Evolutionary conservation across 2,888 invertebrate species (phyloP).

Genomic region (Taenaris catops): DNA sequence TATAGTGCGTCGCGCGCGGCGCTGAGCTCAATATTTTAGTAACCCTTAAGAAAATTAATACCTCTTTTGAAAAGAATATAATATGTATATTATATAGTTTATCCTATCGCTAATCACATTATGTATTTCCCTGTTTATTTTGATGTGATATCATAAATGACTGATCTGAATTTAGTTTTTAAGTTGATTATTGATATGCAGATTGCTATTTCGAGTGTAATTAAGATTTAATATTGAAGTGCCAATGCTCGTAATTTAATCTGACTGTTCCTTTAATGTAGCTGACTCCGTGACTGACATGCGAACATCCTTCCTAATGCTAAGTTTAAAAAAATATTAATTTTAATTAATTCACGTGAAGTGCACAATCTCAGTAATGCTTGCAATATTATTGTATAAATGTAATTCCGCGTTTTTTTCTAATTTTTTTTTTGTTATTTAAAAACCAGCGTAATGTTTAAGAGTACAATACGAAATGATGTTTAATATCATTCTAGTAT

Average conservation of each 20-base stretch:
- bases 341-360: slow-evolving; percentile 58
- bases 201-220: slow-evolving; percentile 78
- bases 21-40: slow-evolving; percentile 80
- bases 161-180: slow-evolving; percentile 82
- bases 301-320: slow-evolving; percentile 50
- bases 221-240: slow-evolving; percentile 79
- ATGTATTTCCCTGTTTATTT: slow-evolving; percentile 80
- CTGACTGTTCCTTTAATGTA: slow-evolving; percentile 74
- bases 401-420: slow-evolving; percentile 56
- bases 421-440: too few relatives aligned
- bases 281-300: slow-evolving; percentile 54
- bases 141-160: slow-evolving; percentile 82
- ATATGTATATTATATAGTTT: slow-evolving; percentile 63
- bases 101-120: slow-evolving; percentile 73
- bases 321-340: slow-evolving; percentile 54
- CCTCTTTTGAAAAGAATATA: slow-evolving; percentile 79
- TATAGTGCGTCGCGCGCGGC: slow-evolving; percentile 71
- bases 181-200: slow-evolving; percentile 80
- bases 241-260: slow-evolving; percentile 81
- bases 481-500: slow-evolving; percentile 80
- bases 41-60: slow-evolving; percentile 79
- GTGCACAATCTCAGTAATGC: slow-evolving; percentile 80
- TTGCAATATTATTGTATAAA: slow-evolving; percentile 76
- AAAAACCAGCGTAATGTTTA: slow-evolving; percentile 76
- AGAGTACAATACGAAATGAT: slow-evolving; percentile 80